Percentiles rank a stretch among this genome's conserved stretches.
Evolutionary conservation across 2,113 vertebrate species (phyloP).

Genomic region (Polypterus senegalus): DNA sequence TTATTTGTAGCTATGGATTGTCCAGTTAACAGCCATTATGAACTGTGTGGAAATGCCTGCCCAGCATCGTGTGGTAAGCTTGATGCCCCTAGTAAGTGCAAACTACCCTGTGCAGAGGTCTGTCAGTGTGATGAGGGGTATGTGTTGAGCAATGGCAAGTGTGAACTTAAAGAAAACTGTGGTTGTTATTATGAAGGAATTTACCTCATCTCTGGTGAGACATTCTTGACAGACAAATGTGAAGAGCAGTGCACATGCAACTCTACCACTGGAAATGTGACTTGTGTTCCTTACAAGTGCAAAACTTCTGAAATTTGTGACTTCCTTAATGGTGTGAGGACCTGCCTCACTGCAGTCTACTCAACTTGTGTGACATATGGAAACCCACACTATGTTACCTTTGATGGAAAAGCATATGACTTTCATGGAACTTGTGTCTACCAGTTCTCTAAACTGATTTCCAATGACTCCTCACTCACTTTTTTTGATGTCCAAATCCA

Average conservation of each 20-base stretch:
- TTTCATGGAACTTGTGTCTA: slow-evolving; percentile 2
- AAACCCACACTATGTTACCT: background rate
- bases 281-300: background rate
- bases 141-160: slow-evolving; percentile 39
- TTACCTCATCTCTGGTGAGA: too few relatives aligned
- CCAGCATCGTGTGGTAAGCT: slow-evolving; percentile 29
- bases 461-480: background rate
- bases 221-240: background rate
- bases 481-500: background rate
- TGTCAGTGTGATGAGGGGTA: slow-evolving; percentile 45
- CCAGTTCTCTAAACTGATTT: background rate
- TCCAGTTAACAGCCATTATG: slow-evolving; percentile 34
- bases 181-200: slow-evolving; percentile 23
- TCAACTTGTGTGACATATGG: background rate
- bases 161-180: slow-evolving; percentile 33
- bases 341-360: background rate
- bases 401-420: background rate
- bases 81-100: slow-evolving; percentile 21
- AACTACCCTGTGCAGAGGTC: slow-evolving; percentile 33
- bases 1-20: slow-evolving; percentile 33
- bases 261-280: background rate
- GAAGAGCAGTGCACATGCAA: background rate
- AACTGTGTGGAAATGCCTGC: slow-evolving; percentile 35
- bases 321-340: background rate
- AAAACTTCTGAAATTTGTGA: background rate